A percentile compares a stretch with the other conserved stretches of the same genome.
These are phyloP conservation scores for Parnassius glacialis DNA, from an alignment of 2,888 invertebrate genomes.

Conservation along the genomic window DNA sequence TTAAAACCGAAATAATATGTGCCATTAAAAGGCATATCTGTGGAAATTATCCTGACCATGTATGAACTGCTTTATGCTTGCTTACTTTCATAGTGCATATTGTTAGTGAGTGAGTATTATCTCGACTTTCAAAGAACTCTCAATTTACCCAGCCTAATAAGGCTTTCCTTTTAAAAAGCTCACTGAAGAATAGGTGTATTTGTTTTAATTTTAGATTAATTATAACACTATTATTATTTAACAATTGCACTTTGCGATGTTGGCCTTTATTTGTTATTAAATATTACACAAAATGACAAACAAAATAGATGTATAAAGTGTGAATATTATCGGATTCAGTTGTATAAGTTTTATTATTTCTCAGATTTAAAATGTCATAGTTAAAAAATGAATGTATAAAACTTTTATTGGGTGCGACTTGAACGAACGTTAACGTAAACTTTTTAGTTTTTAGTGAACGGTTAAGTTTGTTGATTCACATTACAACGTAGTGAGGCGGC, in stretches of 20 bases:
- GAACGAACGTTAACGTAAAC: neutral
- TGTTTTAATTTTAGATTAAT: constrained; percentile 19
- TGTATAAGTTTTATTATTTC: neutral
- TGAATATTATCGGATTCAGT: neutral
- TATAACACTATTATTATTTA: constrained; percentile 5
- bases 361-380: too few relatives aligned
- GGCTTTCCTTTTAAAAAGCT: constrained; percentile 11
- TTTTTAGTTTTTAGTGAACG: constrained; percentile 25
- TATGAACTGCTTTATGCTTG: neutral
- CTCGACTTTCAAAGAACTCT: constrained; percentile 1
- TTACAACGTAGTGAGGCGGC: constrained; percentile 31
- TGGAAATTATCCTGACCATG: too few relatives aligned
- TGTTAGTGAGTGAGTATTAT: neutral
- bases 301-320: neutral
- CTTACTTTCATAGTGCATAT: neutral
- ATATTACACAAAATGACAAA: neutral
- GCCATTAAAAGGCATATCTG: too few relatives aligned
- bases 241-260: constrained; percentile 1
- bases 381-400: neutral
- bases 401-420: neutral
- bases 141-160: constrained; percentile 13
- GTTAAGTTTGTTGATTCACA: constrained; percentile 20
- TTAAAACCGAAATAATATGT: constrained; percentile 1
- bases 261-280: neutral
- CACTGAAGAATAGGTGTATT: neutral